Base-by-base conservation (phyloP, 2,888 invertebrate genomes). In the Dusona sp. region DNA sequence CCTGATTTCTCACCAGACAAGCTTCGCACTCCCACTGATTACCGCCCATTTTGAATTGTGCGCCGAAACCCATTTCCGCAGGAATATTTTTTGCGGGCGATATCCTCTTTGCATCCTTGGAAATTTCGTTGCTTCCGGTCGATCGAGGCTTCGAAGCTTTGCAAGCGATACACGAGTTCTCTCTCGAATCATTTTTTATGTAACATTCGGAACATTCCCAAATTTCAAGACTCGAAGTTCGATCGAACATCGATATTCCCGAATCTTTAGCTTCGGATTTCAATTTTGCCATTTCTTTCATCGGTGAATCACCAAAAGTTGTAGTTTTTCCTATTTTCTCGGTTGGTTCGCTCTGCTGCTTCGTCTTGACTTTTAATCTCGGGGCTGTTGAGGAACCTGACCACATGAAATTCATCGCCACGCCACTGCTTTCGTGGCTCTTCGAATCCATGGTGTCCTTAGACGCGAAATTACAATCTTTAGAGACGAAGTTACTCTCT, bases 1-100 rank as follows among this genome's bases (percentile, higher is more conserved):
- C 91, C 79, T 95, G 93, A 90, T 96, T 96, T 77, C 93, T 93
- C 6, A 96, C 93, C 92, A 95, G 94, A 91, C 96, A 96, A 9
- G 94, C 94, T 7, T 93, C 88, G 90, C 96, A 97, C 88, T 95
- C 95, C 96, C 96, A 96, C 33, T 86, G 89, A 42, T 67, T 87
- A 8, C 13, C 29, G 33, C 86, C 87, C 65, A 90, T 86, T 78
- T 90, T 92, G 61, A 92, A 92, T 67, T 91, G 89, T 0, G 88
- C 78, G 16, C 91, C 92, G 77, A 92, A 92, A 51, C 80, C 64
- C 65, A 89, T 88, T 1, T 90, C 89, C 7, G 80, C 84, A n/a
- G 57, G 22, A 13, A n/a, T 22, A 48, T 54, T 57, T 61, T 82
- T 75, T 36, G 42, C 22, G 11, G 51, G 48, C 48, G 77, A 33